Conservation (phyloP, 2,797 vertebrate genomes). For the Onychomys leucogaster region DNA sequence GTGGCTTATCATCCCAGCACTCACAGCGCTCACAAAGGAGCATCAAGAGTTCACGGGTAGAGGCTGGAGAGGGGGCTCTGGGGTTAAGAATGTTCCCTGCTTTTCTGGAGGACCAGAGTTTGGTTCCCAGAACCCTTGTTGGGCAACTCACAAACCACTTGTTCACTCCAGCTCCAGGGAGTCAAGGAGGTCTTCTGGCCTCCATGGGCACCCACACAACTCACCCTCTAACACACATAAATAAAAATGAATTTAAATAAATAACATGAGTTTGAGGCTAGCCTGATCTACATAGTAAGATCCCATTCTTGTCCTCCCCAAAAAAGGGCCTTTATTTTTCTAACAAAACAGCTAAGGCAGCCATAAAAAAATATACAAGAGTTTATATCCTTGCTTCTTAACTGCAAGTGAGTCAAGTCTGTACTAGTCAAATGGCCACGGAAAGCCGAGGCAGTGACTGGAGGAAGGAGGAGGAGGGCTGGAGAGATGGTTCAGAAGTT, state of each 20-base stretch:
- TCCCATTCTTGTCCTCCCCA: background rate
- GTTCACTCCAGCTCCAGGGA: background rate
- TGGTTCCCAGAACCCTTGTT: background rate
- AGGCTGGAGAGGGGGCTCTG: background rate
- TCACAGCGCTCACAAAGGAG: background rate
- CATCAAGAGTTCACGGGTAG: background rate
- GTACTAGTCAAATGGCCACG: background rate
- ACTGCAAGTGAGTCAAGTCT: background rate
- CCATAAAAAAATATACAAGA: background rate
- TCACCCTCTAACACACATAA: too few species aligned
- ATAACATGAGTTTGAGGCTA: background rate
- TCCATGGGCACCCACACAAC: background rate
- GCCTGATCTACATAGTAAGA: background rate
- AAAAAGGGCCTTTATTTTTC: background rate
- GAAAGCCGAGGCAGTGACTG: background rate
- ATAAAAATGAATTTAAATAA: background rate
- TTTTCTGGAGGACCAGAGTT: background rate
- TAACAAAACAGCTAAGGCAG: constrained; percentile 4
- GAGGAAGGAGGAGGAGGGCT: background rate
- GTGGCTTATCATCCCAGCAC: background rate
- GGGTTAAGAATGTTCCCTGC: background rate
- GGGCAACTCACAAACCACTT: background rate
- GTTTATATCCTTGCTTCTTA: constrained; percentile 9
- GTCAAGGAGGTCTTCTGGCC: background rate
- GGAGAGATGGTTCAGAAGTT: background rate